phyloP scores from a whole-genome alignment of 2,797 vertebrate genomes.

The Gymnoscopelus braueri region DNA sequence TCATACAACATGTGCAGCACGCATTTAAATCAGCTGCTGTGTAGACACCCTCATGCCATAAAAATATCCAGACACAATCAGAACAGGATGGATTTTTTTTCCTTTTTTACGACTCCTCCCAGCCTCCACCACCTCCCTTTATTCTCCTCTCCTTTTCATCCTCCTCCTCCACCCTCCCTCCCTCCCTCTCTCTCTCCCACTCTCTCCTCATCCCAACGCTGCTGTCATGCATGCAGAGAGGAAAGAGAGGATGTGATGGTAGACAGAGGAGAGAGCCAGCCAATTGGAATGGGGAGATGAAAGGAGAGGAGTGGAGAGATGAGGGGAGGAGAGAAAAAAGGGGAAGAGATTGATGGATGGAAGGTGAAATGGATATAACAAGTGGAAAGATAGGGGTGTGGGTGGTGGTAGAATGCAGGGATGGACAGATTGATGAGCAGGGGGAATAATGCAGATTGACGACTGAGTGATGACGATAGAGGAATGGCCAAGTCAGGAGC shows the following conservation, averaged over 20 bases:
- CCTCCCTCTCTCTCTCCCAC: background rate
- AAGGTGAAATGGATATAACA: background rate
- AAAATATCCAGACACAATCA: conserved; percentile 24
- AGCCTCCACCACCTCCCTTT: background rate
- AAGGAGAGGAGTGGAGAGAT: background rate
- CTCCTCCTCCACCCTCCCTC: background rate
- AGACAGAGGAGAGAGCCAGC: background rate
- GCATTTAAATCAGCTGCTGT: conserved; percentile 8
- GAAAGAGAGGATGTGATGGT: background rate
- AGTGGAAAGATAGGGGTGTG: background rate
- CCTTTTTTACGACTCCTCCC: background rate
- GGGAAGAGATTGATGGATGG: background rate
- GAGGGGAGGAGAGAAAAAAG: background rate
- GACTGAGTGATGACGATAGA: background rate
- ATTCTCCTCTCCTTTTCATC: background rate
- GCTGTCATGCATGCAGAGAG: conserved; percentile 7
- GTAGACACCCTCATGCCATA: conserved; percentile 14
- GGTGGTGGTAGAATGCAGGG: background rate
- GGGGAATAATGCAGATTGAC: background rate
- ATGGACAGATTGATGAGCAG: conserved; percentile 5
- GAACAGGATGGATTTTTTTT: conserved; percentile 6
- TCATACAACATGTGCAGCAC: background rate
- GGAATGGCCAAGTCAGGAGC: too few relatives aligned
- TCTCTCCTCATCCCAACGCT: background rate
- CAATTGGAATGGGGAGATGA: background rate